Evolutionary conservation across 2,113 vertebrate species (phyloP), one percentile per base, ranked within the genome.

Genomic region (Tangachromis dhanisi): DNA sequence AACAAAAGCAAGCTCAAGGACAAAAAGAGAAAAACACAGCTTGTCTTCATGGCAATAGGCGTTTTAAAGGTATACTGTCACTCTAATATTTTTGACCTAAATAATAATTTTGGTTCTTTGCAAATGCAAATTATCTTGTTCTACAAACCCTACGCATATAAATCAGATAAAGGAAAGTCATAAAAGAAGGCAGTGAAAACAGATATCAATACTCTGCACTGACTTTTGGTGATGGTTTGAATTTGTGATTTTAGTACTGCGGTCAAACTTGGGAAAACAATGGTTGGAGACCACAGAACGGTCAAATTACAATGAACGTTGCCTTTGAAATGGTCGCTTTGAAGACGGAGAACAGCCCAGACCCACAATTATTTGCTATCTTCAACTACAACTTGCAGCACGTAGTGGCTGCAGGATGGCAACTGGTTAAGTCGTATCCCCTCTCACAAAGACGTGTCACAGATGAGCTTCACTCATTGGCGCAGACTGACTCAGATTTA

Each of bases 1-100:
- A 95, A 93, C 87, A 92, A 90, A 90, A 94, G 78, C 90, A 83
- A 82, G 83, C 83, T 87, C 38, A 85, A 91, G 86, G 89, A 91
- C 83, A 12, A 61, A 71, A 85, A 4, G 33, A 80, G 73, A 83
- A 26, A 31, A 59, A 89, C 78, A 78, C 9, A 21, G 73, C n/a
- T 24, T 17, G 5, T 66, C 83, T 87, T 51, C 26, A 42, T 21
- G 61, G 29, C 53, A 79, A 83, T 31, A 11, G 21, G n/a, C 26
- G 14, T 87, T 76, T 81, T 81, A 45, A 87, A 83, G 45, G 33
- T 16, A 33, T 13, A 14, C 1, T 49, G 4, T 84, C 12, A 24
- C 5, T 10, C 5, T 21, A 47, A 11, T 66, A 42, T 24, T 83
- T 81, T 83, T 40, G 5, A 17, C 11, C 9, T 38, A 68, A 68